Conservation (phyloP, 2,113 vertebrate species). For the Passer montanus region DNA sequence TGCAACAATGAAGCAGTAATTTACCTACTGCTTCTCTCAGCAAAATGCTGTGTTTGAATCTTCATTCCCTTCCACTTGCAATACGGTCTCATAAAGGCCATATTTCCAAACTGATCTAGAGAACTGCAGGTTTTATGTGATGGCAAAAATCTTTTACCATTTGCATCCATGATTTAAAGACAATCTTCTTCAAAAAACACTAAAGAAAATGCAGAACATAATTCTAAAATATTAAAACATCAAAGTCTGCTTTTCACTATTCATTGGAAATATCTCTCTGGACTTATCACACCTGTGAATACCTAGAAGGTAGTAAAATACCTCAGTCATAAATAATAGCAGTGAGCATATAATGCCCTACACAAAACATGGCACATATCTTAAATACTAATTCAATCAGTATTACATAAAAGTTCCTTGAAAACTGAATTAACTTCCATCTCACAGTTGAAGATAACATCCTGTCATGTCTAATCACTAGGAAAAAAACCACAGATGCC, state of each 20-base stretch:
- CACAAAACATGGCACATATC: constrained; percentile 26
- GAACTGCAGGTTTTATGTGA: not conserved
- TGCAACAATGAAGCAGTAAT: not conserved
- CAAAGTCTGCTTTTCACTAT: not conserved
- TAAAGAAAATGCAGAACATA: not conserved
- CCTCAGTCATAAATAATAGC: constrained; percentile 25
- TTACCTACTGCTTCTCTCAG: not conserved
- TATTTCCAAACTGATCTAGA: not conserved
- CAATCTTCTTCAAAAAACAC: not conserved
- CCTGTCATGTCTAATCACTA: constrained; percentile 61
- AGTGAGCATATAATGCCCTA: not conserved
- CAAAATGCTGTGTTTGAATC: not conserved
- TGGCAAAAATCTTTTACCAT: not conserved
- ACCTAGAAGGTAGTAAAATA: not conserved
- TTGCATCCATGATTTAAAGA: not conserved
- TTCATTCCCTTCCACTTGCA: not conserved
- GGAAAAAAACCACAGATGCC: constrained; percentile 41
- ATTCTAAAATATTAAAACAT: not conserved
- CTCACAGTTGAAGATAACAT: constrained; percentile 67
- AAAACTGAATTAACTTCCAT: constrained; percentile 68
- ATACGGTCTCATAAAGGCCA: not conserved
- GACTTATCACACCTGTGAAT: not conserved
- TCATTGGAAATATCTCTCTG: not conserved
- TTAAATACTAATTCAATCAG: constrained; percentile 64
- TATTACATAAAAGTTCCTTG: constrained; percentile 58